Conservation (phyloP, 2,797 vertebrate species). For the Pseudochaenichthys georgianus region DNA sequence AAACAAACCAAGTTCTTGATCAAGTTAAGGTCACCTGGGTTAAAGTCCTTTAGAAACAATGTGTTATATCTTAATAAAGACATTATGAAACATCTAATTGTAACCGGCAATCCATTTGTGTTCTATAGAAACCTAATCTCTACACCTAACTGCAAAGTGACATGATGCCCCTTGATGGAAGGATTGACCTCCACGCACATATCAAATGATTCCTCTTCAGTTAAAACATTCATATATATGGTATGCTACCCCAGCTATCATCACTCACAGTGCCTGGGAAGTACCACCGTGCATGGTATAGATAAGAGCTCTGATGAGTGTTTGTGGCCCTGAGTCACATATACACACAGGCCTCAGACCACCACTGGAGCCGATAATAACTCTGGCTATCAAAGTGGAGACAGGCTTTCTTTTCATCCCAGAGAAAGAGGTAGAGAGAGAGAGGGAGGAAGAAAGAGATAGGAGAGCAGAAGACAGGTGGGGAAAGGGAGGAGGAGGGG, state of each 20-base stretch:
- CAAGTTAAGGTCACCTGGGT: too few relatives aligned
- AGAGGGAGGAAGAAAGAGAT: conserved; percentile 21
- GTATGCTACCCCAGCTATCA: conserved; percentile 8
- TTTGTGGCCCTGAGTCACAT: conserved; percentile 27
- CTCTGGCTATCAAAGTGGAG: conserved; percentile 44
- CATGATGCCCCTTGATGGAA: not conserved
- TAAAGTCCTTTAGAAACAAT: too few relatives aligned
- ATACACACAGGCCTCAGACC: conserved; percentile 40
- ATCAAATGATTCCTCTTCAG: not conserved
- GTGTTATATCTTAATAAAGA: too few relatives aligned
- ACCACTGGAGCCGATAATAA: conserved; percentile 57
- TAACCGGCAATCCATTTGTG: too few relatives aligned
- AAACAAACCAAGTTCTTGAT: too few relatives aligned
- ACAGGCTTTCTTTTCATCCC: conserved; percentile 58
- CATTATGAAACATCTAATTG: too few relatives aligned
- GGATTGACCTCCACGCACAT: conserved; percentile 9
- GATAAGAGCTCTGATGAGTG: conserved; percentile 35
- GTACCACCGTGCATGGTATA: not conserved
- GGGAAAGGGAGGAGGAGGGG: conserved; percentile 31
- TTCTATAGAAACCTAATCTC: too few relatives aligned
- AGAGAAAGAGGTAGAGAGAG: conserved; percentile 22
- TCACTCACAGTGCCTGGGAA: conserved; percentile 21
- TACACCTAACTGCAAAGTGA: too few relatives aligned
- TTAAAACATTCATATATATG: not conserved
- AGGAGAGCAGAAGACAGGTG: conserved; percentile 49